Conservation (phyloP, 2,888 invertebrate species). For the Cordylochernes scorpioides region DNA sequence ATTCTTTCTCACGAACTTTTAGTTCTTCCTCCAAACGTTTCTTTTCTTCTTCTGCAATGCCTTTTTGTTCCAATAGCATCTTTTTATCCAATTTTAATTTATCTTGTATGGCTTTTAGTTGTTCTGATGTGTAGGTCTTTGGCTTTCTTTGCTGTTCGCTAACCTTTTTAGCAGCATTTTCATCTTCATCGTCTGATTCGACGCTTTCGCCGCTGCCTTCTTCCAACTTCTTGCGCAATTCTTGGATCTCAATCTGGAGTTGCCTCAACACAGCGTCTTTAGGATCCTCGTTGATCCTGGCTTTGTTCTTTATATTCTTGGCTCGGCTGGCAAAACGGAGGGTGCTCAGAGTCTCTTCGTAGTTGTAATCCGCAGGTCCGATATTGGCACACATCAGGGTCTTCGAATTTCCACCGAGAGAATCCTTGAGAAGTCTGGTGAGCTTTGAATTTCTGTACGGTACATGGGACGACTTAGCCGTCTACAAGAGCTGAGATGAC, state of each 20-base stretch:
- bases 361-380: slow-evolving; percentile 85
- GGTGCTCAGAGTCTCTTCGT: slow-evolving; percentile 88
- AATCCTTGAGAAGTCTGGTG: slow-evolving; percentile 77
- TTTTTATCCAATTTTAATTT: slow-evolving; percentile 25
- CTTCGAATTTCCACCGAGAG: slow-evolving; percentile 83
- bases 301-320: slow-evolving; percentile 86
- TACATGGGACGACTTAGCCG: slow-evolving; percentile 82
- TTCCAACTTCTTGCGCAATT: slow-evolving; percentile 55
- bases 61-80: slow-evolving; percentile 24
- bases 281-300: slow-evolving; percentile 85
- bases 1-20: slow-evolving; percentile 37
- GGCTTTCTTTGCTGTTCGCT: too few relatives aligned
- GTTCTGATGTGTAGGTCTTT: slow-evolving; percentile 25
- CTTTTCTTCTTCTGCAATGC: slow-evolving; percentile 33
- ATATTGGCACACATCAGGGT: slow-evolving; percentile 88
- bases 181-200: too few relatives aligned
- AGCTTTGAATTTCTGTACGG: slow-evolving; percentile 95
- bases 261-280: slow-evolving; percentile 81
- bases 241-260: slow-evolving; percentile 87
- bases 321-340: slow-evolving; percentile 87
- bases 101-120: slow-evolving; percentile 25
- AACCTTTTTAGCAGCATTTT: too few relatives aligned
- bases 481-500: slow-evolving; percentile 94
- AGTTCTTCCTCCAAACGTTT: slow-evolving; percentile 34
- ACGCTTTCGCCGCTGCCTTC: too few relatives aligned